Evolutionary conservation across 2,888 invertebrate species (phyloP), one percentile per base, ranked within the genome.

Genomic region (Andrena fulva): DNA sequence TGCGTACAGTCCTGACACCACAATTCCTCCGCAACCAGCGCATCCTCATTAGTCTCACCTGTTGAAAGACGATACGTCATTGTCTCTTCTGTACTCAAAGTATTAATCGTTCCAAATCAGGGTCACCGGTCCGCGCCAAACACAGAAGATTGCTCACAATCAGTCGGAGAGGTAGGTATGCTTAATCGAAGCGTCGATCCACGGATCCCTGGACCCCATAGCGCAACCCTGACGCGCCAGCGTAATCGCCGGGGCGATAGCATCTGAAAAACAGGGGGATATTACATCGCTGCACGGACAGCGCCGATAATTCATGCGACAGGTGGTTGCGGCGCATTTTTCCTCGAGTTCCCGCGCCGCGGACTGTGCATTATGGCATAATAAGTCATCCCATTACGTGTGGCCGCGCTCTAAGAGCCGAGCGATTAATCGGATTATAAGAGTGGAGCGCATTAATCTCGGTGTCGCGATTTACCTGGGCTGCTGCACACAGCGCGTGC

Each of bases 361-460:
- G 73, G 59, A 20, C 20, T 10, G 10, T n/a, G 8, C 54, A 72
- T 60, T 68, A 48, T 29, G 62, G 31, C 27, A 31, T 69, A 82
- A 83, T 74, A 81, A 77, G 75, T 75, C 42, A 67, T 69, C 59
- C 59, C 70, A 77, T 79, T 70, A 79, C 74, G 24, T 69, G 24
- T 5, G 27, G 66, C 59, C 64, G 50, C 29, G 78, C 48, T 70
- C 31, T 71, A 48, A 27, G 59, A 60, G 54, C 12, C 33, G 54
- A 42, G 8, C 77, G 75, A 83, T 87, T 83, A 87, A 76, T 66
- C 60, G 71, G 35, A 76, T 85, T 66, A 63, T 52, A 27, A 66
- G 29, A 42, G 59, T 16, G 31, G 48, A 64, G 72, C 73, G 64
- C 77, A 87, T 87, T 78, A 80, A 87, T 75, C 62, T 60, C 31